Conservation (phyloP, 92 coral and sea anemone species). For the Virgularia gustaviana region DNA sequence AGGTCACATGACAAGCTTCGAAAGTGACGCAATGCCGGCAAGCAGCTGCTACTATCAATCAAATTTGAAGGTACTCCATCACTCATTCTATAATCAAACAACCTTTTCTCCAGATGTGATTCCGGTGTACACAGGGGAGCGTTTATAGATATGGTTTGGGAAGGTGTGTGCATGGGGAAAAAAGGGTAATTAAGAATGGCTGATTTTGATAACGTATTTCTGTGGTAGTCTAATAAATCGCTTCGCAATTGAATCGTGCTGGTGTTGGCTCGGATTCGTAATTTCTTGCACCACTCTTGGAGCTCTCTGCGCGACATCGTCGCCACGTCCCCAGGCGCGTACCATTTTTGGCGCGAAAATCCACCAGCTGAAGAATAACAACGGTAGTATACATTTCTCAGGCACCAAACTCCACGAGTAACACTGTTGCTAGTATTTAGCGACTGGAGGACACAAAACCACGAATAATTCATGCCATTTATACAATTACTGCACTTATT, state of each 20-base stretch:
- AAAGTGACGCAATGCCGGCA: too few relatives aligned
- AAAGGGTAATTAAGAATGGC: conserved; percentile 77
- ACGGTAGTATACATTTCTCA: too few relatives aligned
- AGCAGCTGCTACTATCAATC: too few relatives aligned
- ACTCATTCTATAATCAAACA: not conserved
- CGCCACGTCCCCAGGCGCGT: conserved; percentile 52
- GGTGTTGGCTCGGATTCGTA: conserved; percentile 70
- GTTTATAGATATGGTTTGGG: not conserved
- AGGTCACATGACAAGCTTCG: too few relatives aligned
- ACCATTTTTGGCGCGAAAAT: conserved; percentile 59
- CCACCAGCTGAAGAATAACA: too few relatives aligned
- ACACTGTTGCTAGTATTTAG: too few relatives aligned
- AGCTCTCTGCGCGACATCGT: conserved; percentile 66
- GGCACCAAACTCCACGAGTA: too few relatives aligned
- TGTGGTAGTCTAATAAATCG: conserved; percentile 62
- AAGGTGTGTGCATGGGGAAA: conserved; percentile 29
- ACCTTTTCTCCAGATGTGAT: not conserved
- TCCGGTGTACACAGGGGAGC: not conserved
- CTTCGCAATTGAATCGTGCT: conserved; percentile 54
- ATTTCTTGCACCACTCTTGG: conserved; percentile 69
- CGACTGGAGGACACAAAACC: too few relatives aligned
- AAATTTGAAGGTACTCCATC: not conserved
- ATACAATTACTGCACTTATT: too few relatives aligned
- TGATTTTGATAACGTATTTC: conserved; percentile 51
- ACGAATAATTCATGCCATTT: too few relatives aligned